Percentiles rank a stretch among this genome's conserved stretches.
Evolutionary conservation across 2,888 invertebrate genomes (phyloP).

Genomic region (Orthosia incerta): DNA sequence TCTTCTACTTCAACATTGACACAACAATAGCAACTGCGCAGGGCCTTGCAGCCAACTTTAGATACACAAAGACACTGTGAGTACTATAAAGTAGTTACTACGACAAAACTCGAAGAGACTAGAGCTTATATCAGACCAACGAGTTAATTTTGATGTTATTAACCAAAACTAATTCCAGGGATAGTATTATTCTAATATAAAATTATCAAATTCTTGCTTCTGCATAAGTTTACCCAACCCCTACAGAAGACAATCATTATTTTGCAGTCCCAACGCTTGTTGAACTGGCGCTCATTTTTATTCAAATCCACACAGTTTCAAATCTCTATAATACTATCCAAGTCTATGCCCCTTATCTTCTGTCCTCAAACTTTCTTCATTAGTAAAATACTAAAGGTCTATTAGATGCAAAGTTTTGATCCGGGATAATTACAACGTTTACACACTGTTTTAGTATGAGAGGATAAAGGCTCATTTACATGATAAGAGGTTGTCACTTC

Average conservation of each 20-base stretch:
- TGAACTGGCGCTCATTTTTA: conserved; percentile 25
- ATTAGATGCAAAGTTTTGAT: conserved; percentile 75
- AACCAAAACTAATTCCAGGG: no score
- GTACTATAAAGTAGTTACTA: no score
- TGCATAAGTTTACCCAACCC: background rate
- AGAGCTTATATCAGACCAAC: no score
- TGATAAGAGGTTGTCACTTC: background rate
- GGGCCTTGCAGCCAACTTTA: no score
- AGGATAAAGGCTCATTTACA: conserved; percentile 37
- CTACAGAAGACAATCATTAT: background rate
- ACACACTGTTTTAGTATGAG: conserved; percentile 64
- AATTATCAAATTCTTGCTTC: background rate
- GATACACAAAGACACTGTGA: no score
- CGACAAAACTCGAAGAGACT: background rate
- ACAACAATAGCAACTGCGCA: no score
- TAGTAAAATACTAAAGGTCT: conserved; percentile 72
- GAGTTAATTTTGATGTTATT: no score
- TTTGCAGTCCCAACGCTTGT: background rate
- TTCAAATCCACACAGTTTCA: conserved; percentile 35
- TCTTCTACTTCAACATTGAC: no score
- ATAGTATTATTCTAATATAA: no score
- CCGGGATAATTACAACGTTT: conserved; percentile 75
- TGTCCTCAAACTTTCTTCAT: conserved; percentile 74
- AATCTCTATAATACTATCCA: conserved; percentile 51
- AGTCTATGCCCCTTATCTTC: conserved; percentile 63